A percentile compares a stretch with the other conserved stretches of the same genome.
Conservation (phyloP, 2,113 vertebrate species). For the Pterocles burchelli region DNA sequence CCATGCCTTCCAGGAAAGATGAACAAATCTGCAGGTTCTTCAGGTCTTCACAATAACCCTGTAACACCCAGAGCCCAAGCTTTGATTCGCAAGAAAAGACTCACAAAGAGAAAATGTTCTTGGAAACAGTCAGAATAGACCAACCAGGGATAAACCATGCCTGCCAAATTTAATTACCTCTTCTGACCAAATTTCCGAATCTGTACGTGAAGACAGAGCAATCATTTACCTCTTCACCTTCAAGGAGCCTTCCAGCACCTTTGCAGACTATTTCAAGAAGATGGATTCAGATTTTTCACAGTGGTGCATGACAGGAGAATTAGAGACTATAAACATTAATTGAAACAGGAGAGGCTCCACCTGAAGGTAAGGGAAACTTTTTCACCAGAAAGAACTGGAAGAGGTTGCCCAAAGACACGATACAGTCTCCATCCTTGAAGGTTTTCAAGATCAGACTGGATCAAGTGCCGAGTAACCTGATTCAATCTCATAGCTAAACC, state of each 20-base stretch:
- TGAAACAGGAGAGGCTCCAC: neutral
- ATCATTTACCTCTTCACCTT: neutral
- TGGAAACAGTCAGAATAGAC: neutral
- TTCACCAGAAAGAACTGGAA: neutral
- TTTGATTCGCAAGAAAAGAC: neutral
- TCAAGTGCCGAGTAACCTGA: neutral
- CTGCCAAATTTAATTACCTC: neutral
- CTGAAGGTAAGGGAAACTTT: neutral
- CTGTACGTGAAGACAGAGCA: neutral
- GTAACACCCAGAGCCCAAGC: neutral
- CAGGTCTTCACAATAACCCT: neutral
- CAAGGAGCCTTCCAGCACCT: neutral
- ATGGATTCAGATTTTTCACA: neutral
- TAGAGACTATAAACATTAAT: neutral
- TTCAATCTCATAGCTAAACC: neutral
- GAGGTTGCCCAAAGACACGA: neutral
- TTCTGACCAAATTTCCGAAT: neutral
- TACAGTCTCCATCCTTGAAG: neutral
- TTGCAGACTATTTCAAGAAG: neutral
- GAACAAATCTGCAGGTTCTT: neutral
- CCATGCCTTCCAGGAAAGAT: neutral
- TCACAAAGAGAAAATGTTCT: neutral
- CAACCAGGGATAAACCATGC: neutral
- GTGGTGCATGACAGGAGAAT: neutral
- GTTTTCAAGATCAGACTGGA: neutral